Conservation (phyloP, 2,797 vertebrate genomes). For the Aselliscus stoliczkanus region DNA sequence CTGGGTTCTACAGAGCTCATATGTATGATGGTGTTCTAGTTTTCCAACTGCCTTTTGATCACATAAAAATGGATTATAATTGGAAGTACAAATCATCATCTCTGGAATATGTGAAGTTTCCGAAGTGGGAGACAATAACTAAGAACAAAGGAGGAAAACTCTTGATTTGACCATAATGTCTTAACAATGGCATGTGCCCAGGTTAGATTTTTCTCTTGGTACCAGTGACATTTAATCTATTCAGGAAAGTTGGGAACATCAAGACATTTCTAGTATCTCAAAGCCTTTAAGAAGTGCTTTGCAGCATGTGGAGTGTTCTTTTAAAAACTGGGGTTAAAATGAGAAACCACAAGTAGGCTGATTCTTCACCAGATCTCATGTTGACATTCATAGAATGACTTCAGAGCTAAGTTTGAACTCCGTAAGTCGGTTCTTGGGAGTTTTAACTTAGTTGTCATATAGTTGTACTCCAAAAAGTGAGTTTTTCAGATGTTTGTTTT, state of each 20-base stretch:
- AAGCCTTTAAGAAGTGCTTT: neutral
- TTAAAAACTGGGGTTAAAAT: slow-evolving; percentile 24
- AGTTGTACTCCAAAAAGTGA: neutral
- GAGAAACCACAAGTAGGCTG: neutral
- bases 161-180: neutral
- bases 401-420: neutral
- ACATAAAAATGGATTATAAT: neutral
- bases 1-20: too few species aligned
- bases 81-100: neutral
- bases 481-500: neutral
- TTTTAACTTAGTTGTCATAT: neutral
- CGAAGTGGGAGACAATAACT: neutral
- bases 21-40: neutral
- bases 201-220: neutral
- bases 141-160: neutral
- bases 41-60: neutral
- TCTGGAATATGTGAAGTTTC: neutral
- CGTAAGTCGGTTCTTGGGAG: neutral
- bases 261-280: neutral
- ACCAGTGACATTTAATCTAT: neutral
- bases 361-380: neutral
- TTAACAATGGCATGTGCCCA: neutral
- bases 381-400: neutral
- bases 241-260: neutral
- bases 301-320: neutral